phyloP scores from a whole-genome alignment of 2,888 invertebrate genomes.

The Chrysomela aeneicollis region DNA sequence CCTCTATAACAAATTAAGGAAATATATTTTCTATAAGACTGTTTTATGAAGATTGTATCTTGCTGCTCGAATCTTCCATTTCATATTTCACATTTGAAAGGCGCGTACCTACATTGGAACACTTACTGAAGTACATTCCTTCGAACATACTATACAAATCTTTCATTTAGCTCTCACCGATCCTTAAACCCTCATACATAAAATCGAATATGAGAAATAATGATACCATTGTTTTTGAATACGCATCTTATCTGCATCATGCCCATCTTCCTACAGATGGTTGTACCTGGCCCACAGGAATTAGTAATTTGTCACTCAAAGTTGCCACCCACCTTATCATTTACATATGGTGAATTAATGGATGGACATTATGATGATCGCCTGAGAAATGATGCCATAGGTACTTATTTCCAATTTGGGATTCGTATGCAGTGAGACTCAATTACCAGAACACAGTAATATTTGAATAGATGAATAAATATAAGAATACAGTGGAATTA shows the following conservation, averaged over 20 bases:
- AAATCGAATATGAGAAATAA: neutral
- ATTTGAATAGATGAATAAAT: too few species aligned
- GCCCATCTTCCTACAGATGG: constrained; percentile 11
- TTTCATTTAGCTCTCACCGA: too few species aligned
- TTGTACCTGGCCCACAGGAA: constrained; percentile 8
- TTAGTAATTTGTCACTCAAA: constrained; percentile 2
- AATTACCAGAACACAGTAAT: neutral
- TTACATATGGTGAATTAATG: constrained; percentile 18
- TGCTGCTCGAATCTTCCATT: too few species aligned
- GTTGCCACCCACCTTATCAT: constrained; percentile 16
- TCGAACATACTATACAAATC: too few species aligned
- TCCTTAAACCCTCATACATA: too few species aligned
- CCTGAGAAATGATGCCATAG: constrained; percentile 14
- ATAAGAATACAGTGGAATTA: too few species aligned
- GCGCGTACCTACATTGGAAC: too few species aligned
- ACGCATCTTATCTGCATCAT: constrained; percentile 2
- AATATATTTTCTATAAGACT: too few species aligned
- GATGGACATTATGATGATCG: constrained; percentile 12
- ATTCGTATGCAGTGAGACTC: neutral
- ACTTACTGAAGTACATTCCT: too few species aligned
- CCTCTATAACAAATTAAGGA: too few species aligned
- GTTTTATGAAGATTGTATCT: too few species aligned
- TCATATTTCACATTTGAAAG: too few species aligned
- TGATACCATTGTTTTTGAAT: neutral
- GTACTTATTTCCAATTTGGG: neutral